A percentile compares a stretch with the other conserved stretches of the same genome.
Conservation (phyloP, 2,888 invertebrate genomes). For the Andrena flavipes region DNA sequence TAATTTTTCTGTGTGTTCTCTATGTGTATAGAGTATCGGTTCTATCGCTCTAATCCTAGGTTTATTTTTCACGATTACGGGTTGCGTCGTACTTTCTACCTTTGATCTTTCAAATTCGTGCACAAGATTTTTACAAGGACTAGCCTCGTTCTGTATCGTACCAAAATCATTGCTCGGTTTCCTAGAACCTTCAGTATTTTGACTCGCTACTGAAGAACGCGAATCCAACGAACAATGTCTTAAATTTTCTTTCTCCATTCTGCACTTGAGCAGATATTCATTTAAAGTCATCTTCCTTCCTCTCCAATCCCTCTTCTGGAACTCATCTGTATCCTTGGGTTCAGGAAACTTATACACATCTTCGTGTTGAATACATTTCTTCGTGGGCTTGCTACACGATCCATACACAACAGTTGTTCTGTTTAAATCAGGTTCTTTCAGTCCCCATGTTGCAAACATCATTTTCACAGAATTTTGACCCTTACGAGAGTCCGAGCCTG, state of each 20-base stretch:
- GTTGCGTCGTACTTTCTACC: neutral
- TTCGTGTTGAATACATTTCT: neutral
- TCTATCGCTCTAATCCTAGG: slow-evolving; percentile 1
- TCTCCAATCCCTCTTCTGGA: neutral
- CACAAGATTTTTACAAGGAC: too few species aligned
- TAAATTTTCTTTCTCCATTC: neutral
- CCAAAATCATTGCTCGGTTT: too few species aligned
- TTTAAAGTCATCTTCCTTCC: neutral
- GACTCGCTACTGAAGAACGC: too few species aligned
- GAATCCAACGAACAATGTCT: too few species aligned
- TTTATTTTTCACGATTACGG: neutral
- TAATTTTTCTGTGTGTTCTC: too few species aligned
- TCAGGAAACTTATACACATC: neutral
- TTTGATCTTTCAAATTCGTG: too few species aligned
- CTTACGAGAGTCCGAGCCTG: too few species aligned
- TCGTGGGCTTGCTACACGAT: neutral
- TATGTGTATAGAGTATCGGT: neutral
- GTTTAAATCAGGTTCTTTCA: neutral
- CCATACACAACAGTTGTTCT: neutral
- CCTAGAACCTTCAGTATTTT: too few species aligned
- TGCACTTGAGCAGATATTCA: slow-evolving; percentile 10
- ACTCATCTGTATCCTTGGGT: neutral
- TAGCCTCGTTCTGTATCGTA: too few species aligned
- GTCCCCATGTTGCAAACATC: too few species aligned
- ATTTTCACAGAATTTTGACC: too few species aligned